These are phyloP conservation scores for Ceratina calcarata DNA, from an alignment of 1,140 invertebrate species.

Conservation along the genomic window DNA sequence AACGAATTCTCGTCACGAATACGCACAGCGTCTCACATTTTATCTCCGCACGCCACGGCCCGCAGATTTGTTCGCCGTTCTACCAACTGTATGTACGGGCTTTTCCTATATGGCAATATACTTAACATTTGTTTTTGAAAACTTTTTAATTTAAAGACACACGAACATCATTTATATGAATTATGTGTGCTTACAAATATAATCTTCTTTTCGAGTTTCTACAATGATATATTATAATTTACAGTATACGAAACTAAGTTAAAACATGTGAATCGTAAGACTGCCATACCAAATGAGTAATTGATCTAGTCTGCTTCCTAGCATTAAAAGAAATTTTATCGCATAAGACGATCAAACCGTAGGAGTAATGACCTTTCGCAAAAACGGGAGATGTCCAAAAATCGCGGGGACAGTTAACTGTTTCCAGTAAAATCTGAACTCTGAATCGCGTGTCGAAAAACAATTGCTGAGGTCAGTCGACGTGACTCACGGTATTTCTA, in stretches of 20 bases:
- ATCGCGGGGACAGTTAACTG: conserved; percentile 1
- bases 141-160: neutral
- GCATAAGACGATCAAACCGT: neutral
- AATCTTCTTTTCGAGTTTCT: too few relatives aligned
- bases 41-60: conserved; percentile 15
- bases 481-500: conserved; percentile 51
- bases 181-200: too few relatives aligned
- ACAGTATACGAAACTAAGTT: too few relatives aligned
- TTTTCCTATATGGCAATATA: neutral
- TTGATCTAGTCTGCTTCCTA: too few relatives aligned
- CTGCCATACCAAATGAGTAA: too few relatives aligned
- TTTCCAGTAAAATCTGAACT: conserved; percentile 21
- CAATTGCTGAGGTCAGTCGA: conserved; percentile 46
- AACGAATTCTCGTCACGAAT: conserved; percentile 36
- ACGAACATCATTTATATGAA: too few relatives aligned
- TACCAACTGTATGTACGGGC: too few relatives aligned
- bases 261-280: too few relatives aligned
- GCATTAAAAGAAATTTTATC: too few relatives aligned
- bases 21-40: conserved; percentile 31
- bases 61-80: conserved; percentile 14
- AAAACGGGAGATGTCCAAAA: neutral
- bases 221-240: too few relatives aligned
- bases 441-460: conserved; percentile 25
- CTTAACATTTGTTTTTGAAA: neutral
- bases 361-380: neutral